Evolutionary conservation across 1,140 invertebrate genomes (phyloP), one percentile per base, ranked within the genome.

Genomic region (Dendroctonus ponderosae): DNA sequence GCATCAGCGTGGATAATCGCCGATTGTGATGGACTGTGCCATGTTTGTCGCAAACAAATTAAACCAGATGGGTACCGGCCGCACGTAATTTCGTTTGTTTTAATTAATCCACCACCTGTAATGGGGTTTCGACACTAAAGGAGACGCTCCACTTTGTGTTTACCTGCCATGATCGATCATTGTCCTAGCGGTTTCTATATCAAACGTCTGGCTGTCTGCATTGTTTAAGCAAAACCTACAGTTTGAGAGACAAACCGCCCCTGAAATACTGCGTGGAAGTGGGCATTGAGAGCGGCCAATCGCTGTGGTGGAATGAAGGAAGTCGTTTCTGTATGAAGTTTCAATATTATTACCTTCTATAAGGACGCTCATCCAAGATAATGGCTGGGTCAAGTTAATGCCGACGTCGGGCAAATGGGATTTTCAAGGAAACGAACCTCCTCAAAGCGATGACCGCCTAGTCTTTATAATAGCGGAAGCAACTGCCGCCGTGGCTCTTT

Each of bases 41-140:
- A 39, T 56, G 53, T 56, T 56, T 56, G 40, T 56, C 53, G 37
- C 53, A 56, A 56, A 56, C 53, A 56, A 56, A 56, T 56, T 38
- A 56, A 39, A 15, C 53, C 53, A 56, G 53, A n/a, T 56, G 53
- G 53, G 9, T 41, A 56, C 11, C 15, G 38, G 53, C 53, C 53
- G 41, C 53, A 56, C 26, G 53, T 56, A 56, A 56, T 56, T 56
- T 56, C 53, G 41, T 56, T 56, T 56, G 39, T 40, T 41, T 40
- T 56, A 38, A 56, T 41, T 42, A 42, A 56, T 39, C 11, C 11
- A 42, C 53, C 53, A 56, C 53, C 53, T 56, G 53, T 56, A 39
- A 56, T 56, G 26, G 11, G 15, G 38, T 11, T 40, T n/a, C 38
- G 4, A 6, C 15, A 52, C 8, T 12, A 46, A 46, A 46, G 43